Conservation (phyloP, 2,113 vertebrate species). For the Mellivora capensis region DNA sequence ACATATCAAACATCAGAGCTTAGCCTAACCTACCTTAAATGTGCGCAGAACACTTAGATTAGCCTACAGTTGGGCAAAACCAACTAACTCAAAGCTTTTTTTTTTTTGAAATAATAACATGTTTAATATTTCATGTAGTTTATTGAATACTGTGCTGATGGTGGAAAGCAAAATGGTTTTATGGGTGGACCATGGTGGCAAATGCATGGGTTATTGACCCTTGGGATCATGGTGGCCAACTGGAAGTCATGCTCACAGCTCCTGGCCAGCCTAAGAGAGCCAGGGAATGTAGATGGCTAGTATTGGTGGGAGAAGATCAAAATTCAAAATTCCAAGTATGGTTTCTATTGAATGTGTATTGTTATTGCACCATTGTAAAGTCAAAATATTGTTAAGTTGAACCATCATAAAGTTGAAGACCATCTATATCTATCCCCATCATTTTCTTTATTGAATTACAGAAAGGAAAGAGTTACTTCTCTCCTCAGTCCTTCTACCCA, state of each 20-base stretch:
- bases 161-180: neutral
- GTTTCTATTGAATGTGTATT: neutral
- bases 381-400: neutral
- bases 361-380: neutral
- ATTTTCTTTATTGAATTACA: neutral
- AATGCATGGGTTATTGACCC: neutral
- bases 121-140: neutral
- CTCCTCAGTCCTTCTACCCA: neutral
- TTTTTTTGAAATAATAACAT: neutral
- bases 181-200: neutral
- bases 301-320: neutral
- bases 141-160: neutral
- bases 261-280: neutral
- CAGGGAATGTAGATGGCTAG: neutral
- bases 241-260: neutral
- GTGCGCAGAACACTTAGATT: neutral
- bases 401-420: neutral
- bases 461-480: neutral
- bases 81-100: neutral
- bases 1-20: neutral
- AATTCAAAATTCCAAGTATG: neutral
- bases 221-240: neutral
- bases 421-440: neutral
- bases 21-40: neutral
- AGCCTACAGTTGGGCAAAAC: neutral